A percentile compares a stretch with the other conserved stretches of the same genome.
Conservation (phyloP, 1,140 invertebrate genomes). For the Hydropsyche tenuis region DNA sequence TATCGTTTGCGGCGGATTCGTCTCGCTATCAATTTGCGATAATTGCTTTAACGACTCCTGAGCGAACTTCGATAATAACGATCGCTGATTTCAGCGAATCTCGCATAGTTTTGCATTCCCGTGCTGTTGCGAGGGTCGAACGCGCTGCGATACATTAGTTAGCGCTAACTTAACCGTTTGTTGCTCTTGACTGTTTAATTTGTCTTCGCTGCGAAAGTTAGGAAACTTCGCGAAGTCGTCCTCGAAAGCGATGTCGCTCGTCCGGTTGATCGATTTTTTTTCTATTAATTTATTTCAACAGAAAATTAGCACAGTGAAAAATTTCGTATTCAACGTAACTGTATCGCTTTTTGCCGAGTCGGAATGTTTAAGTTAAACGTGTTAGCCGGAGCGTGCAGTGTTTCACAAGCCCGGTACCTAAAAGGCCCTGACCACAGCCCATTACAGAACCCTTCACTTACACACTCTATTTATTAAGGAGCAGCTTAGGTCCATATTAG, state of each 20-base stretch:
- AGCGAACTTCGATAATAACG: conserved; percentile 10
- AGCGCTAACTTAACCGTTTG: conserved; percentile 27
- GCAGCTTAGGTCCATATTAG: conserved; percentile 39
- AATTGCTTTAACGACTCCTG: conserved; percentile 7
- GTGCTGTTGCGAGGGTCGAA: background rate
- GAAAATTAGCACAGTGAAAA: too few species aligned
- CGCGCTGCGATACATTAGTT: conserved; percentile 16
- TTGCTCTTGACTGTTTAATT: conserved; percentile 32
- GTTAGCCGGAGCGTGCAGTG: conserved; percentile 5
- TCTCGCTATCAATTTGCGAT: conserved; percentile 13
- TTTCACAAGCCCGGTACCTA: conserved; percentile 16
- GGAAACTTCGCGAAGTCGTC: background rate
- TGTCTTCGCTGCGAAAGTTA: background rate
- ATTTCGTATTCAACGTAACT: background rate
- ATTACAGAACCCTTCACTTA: conserved; percentile 33
- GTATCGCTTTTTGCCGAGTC: background rate
- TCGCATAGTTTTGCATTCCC: conserved; percentile 19
- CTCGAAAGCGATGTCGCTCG: too few species aligned
- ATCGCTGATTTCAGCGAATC: conserved; percentile 12
- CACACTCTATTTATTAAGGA: conserved; percentile 38
- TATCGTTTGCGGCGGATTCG: background rate
- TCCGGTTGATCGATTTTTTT: too few species aligned
- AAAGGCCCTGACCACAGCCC: conserved; percentile 40
- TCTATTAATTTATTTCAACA: too few species aligned
- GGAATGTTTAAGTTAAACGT: conserved; percentile 18